These are phyloP conservation scores for Nephrotoma appendiculata DNA, from an alignment of 2,888 invertebrate species.

Conservation along the genomic window DNA sequence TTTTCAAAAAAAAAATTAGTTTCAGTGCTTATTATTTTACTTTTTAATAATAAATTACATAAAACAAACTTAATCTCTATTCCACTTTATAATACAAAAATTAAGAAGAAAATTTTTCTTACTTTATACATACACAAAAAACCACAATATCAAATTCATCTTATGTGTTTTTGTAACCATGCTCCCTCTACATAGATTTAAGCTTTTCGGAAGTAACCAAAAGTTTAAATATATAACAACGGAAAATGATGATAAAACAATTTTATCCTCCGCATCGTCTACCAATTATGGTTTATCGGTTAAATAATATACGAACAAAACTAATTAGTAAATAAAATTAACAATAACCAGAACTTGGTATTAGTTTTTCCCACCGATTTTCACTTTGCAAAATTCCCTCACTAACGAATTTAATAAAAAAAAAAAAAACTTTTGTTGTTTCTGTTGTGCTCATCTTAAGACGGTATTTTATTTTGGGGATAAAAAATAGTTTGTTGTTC, in stretches of 20 bases:
- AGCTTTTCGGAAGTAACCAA: not conserved
- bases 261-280: not conserved
- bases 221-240: not conserved
- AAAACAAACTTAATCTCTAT: too few relatives aligned
- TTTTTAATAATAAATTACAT: too few relatives aligned
- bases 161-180: not conserved
- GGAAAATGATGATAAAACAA: not conserved
- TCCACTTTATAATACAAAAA: too few relatives aligned
- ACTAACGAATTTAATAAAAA: not conserved
- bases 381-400: not conserved
- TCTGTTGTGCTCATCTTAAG: not conserved
- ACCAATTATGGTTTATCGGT: not conserved
- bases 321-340: not conserved
- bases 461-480: not conserved
- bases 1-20: too few relatives aligned
- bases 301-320: not conserved
- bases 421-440: not conserved
- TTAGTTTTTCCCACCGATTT: not conserved
- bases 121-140: too few relatives aligned
- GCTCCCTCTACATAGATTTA: not conserved
- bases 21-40: too few relatives aligned
- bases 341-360: not conserved
- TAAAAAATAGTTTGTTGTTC: not conserved
- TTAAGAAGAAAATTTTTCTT: too few relatives aligned
- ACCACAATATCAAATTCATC: not conserved